Evolutionary conservation across 2,113 vertebrate genomes (phyloP).

Genomic region (Poecile atricapillus): DNA sequence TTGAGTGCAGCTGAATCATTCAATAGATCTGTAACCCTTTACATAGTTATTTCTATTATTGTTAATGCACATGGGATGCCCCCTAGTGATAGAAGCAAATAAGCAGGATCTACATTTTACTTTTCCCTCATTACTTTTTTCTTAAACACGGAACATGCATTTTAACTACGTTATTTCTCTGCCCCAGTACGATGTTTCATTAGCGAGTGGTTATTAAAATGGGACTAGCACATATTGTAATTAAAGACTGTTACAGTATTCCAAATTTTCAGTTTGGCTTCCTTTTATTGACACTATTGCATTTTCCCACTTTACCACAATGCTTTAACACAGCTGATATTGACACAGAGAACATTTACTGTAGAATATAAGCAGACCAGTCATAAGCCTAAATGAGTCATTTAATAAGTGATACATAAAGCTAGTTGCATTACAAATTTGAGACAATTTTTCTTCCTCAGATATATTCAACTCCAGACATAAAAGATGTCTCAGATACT

Average conservation of each 20-base stretch:
- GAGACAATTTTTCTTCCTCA: not conserved
- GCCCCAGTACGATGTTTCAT: not conserved
- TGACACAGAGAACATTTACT: not conserved
- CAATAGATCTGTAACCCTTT: not conserved
- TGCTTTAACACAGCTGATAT: not conserved
- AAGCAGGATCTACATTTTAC: not conserved
- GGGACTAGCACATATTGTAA: not conserved
- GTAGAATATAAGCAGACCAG: not conserved
- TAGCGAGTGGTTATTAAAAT: not conserved
- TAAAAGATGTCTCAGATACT: not conserved
- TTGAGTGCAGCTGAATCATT: not conserved
- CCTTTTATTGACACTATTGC: not conserved
- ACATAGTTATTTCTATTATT: not conserved
- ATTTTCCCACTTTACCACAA: not conserved
- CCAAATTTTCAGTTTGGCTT: not conserved
- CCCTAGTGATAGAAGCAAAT: constrained; percentile 62
- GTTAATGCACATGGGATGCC: constrained; percentile 45
- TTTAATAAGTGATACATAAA: not conserved
- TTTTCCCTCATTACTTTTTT: not conserved
- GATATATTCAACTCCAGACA: not conserved
- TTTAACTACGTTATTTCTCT: not conserved
- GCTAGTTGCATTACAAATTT: not conserved
- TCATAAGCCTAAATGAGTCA: not conserved
- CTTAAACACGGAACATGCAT: not conserved
- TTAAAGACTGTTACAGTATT: not conserved